Evolutionary conservation across 2,113 vertebrate genomes (phyloP).

Genomic region (Pelecanus crispus): DNA sequence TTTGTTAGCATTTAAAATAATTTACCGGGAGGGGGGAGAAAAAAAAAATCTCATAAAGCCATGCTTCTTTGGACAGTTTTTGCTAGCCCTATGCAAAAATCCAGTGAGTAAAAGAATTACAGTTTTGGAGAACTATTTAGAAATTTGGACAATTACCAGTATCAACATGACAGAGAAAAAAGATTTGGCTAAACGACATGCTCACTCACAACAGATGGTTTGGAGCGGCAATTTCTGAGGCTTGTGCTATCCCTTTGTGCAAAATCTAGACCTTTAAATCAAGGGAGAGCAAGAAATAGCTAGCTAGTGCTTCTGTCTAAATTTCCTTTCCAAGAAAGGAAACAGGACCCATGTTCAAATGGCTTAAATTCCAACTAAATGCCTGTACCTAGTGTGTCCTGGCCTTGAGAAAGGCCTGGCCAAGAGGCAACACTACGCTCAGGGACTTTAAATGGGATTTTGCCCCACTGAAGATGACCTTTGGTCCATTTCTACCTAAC

Average conservation of each 20-base stretch:
- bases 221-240: neutral
- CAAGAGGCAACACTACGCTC: neutral
- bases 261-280: neutral
- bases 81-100: neutral
- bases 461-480: neutral
- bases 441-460: neutral
- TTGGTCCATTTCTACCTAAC: neutral
- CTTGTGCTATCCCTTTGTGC: neutral
- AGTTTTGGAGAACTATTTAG: neutral
- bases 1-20: neutral
- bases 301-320: neutral
- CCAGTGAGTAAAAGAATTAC: fast-evolving
- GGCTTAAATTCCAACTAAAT: neutral
- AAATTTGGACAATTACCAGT: neutral
- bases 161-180: neutral
- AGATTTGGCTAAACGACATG: neutral
- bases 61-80: neutral
- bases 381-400: neutral
- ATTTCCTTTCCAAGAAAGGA: neutral
- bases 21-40: neutral
- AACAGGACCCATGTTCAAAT: neutral
- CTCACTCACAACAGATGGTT: neutral
- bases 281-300: neutral
- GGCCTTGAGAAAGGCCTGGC: neutral
- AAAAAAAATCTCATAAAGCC: neutral